Percentiles rank a stretch among this genome's conserved stretches.
phyloP scores from a whole-genome alignment of 2,113 vertebrate species.

The Rhizomys pruinosus region DNA sequence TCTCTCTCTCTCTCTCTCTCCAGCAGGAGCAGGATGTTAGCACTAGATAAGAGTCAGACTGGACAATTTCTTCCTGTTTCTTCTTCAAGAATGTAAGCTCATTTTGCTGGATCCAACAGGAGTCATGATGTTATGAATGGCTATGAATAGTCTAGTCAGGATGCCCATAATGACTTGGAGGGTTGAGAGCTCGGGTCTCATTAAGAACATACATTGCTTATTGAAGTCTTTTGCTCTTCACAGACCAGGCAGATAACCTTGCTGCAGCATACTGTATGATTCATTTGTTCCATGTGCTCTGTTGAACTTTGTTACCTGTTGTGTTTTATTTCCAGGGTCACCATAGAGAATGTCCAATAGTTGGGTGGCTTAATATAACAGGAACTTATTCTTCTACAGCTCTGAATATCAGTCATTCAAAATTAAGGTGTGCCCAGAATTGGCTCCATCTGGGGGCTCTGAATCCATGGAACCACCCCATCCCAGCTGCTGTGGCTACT shows the following conservation, averaged over 20 bases:
- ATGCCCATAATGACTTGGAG: accelerated
- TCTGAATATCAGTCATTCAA: background rate
- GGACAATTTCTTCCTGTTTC: background rate
- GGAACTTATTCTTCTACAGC: background rate
- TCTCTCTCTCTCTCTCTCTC: no score
- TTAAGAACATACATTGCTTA: no score
- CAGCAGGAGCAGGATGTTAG: background rate
- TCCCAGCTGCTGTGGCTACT: background rate
- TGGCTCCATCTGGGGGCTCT: background rate
- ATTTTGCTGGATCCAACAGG: background rate
- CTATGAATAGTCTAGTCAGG: background rate
- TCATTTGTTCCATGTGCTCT: background rate
- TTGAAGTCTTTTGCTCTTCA: background rate
- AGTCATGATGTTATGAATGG: background rate
- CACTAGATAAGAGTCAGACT: background rate
- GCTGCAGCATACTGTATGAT: accelerated
- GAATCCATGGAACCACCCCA: background rate
- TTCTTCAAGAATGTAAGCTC: background rate
- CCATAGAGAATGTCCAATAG: background rate
- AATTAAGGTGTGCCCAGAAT: background rate
- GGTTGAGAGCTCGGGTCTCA: background rate
- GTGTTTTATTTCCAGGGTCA: background rate
- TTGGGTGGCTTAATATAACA: background rate
- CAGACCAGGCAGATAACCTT: background rate
- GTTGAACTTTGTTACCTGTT: background rate